These are phyloP conservation scores for Planiliza haematocheilus DNA, from an alignment of 2,113 vertebrate species.

Conservation along the genomic window DNA sequence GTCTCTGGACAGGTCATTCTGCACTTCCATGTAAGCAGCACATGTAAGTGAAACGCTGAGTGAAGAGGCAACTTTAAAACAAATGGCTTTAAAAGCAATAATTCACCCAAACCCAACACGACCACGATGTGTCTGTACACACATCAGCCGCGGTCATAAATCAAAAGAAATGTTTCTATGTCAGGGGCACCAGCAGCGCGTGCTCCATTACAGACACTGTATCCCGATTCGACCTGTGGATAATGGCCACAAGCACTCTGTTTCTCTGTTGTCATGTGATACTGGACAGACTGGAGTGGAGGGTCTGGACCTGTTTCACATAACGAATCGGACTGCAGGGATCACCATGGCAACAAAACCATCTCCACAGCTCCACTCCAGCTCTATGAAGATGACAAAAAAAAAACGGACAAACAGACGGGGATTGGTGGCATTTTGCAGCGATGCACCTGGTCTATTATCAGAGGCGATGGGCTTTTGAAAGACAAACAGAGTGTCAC, in stretches of 20 bases:
- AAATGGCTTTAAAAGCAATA: background rate
- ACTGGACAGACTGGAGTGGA: slow-evolving; percentile 15
- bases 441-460: slow-evolving; percentile 21
- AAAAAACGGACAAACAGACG: background rate
- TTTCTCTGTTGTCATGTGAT: slow-evolving; percentile 22
- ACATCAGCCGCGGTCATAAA: background rate
- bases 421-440: background rate
- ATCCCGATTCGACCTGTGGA: slow-evolving; percentile 23
- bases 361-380: slow-evolving; percentile 3
- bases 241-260: slow-evolving; percentile 37
- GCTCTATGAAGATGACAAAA: slow-evolving; percentile 2
- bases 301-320: slow-evolving; percentile 37
- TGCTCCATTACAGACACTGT: slow-evolving; percentile 29
- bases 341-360: slow-evolving; percentile 43
- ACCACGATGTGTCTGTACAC: background rate
- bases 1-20: too few relatives aligned
- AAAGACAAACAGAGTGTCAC: slow-evolving; percentile 38
- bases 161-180: slow-evolving; percentile 20
- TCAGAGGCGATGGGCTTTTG: slow-evolving; percentile 16
- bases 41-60: too few relatives aligned
- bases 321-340: slow-evolving; percentile 8
- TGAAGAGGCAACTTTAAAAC: background rate
- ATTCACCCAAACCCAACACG: background rate
- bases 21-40: too few relatives aligned
- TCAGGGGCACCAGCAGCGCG: background rate